Conservation (phyloP, 2,888 invertebrate species). For the Nephrotoma flavescens region DNA sequence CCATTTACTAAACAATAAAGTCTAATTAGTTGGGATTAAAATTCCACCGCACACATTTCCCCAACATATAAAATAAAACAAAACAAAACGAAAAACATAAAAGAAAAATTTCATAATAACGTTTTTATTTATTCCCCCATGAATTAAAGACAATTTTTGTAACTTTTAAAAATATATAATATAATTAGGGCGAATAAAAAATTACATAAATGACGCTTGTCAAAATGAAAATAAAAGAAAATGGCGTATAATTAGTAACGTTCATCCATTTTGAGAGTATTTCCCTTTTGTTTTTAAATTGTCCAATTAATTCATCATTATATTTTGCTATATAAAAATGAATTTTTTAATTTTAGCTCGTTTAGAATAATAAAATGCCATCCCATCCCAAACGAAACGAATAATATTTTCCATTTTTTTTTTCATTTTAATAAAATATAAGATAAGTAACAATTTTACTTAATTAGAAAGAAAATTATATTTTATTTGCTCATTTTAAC, state of each 20-base stretch:
- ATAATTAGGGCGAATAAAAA: not conserved
- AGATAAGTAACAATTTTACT: not conserved
- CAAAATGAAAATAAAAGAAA: not conserved
- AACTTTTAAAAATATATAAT: not conserved
- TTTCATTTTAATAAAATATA: not conserved
- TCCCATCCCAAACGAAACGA: not conserved
- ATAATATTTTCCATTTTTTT: not conserved
- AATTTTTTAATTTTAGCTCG: not conserved
- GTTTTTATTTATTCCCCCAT: not conserved
- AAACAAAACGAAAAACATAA: not conserved
- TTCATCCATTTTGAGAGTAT: not conserved
- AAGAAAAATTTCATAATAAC: not conserved
- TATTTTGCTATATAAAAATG: not conserved
- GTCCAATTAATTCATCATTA: not conserved
- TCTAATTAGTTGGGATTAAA: not conserved
- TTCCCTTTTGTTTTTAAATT: not conserved
- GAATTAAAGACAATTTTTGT: not conserved
- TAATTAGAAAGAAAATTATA: not conserved
- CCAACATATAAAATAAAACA: not conserved
- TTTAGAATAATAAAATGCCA: not conserved
- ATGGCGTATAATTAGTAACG: not conserved
- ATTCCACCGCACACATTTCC: not conserved
- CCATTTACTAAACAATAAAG: not conserved
- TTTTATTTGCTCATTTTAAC: not conserved
- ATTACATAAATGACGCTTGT: not conserved